Evolutionary conservation across 2,888 invertebrate genomes (phyloP), one percentile per base, ranked within the genome.

Genomic region (Keiferia lycopersicella): DNA sequence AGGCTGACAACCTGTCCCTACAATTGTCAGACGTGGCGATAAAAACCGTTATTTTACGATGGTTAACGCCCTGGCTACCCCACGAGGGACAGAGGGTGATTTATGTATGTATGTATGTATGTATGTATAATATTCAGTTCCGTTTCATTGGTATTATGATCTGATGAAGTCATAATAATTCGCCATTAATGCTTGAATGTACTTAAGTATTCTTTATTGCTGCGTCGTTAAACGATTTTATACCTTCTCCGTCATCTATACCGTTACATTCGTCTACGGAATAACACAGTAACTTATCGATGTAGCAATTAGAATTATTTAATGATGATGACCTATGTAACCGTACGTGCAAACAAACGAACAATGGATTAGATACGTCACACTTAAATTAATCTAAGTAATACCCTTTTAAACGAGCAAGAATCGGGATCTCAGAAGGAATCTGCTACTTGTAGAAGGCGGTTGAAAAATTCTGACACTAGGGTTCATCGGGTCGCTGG

Each of bases 161-260:
- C 16, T 18, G 22, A 22, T 14, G 14, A 22, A 22, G 20, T 12
- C 51, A 53, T 53, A 14, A 22, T 22, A 1, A 53, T 11, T 22
- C 26, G 26, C 22, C 14, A 20, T 53, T 53, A 53, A 26, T 53
- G 22, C 14, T 26, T 20, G 51, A 53, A 53, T 53, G 22, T 22
- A 34, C 34, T 30, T 30, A 51, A 20, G 45, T 22, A 53, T 53
- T 53, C 14, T 53, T 53, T 53, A 53, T 53, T 53, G 51, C 22
- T 26, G 22, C 7, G 51, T 22, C 51, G 22, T 53, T 53, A 53
- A 53, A 53, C 20, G 22, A 3, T 22, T 53, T 53, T 53, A 51
- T 51, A 20, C 11, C 16, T 12, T 4, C 41, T 41, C n/a, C n/a
- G 41, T 6, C 51, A 51, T 51, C 8, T 51, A 22, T 22, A 51